Percentiles rank a stretch among this genome's conserved stretches.
Conservation (phyloP, 2,888 invertebrate genomes). For the Liodrosophila aerea region DNA sequence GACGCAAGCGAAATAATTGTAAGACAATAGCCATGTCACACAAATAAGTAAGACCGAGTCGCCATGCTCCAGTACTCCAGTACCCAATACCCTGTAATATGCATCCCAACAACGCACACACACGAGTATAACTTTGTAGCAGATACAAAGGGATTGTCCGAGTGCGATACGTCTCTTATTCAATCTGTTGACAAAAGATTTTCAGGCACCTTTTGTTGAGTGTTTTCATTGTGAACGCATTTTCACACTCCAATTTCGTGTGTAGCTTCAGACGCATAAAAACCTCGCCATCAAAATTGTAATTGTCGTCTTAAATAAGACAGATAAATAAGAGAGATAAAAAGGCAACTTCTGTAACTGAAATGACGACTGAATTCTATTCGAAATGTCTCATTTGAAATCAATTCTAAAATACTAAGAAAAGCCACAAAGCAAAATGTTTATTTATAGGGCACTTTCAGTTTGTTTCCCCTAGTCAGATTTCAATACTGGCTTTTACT, state of each 20-base stretch:
- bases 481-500: constrained; percentile 59
- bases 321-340: constrained; percentile 17
- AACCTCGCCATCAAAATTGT: constrained; percentile 27
- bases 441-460: constrained; percentile 51
- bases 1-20: constrained; percentile 43
- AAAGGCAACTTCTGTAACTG: not conserved
- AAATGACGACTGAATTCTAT: constrained; percentile 20
- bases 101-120: constrained; percentile 28
- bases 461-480: constrained; percentile 25
- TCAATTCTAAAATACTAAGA: constrained; percentile 40
- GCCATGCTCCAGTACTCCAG: constrained; percentile 64
- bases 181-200: constrained; percentile 68
- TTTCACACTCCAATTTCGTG: constrained; percentile 76
- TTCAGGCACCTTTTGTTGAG: constrained; percentile 45
- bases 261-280: constrained; percentile 23
- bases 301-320: constrained; percentile 44
- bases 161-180: constrained; percentile 53
- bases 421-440: constrained; percentile 24
- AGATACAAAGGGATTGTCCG: constrained; percentile 56
- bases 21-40: constrained; percentile 49
- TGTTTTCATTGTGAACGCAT: constrained; percentile 62
- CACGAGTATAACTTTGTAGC: constrained; percentile 13
- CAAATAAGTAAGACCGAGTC: constrained; percentile 18
- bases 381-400: constrained; percentile 22
- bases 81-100: constrained; percentile 8